Evolutionary conservation across 2,113 vertebrate species (phyloP).

Genomic region (Butastur rufipennis): DNA sequence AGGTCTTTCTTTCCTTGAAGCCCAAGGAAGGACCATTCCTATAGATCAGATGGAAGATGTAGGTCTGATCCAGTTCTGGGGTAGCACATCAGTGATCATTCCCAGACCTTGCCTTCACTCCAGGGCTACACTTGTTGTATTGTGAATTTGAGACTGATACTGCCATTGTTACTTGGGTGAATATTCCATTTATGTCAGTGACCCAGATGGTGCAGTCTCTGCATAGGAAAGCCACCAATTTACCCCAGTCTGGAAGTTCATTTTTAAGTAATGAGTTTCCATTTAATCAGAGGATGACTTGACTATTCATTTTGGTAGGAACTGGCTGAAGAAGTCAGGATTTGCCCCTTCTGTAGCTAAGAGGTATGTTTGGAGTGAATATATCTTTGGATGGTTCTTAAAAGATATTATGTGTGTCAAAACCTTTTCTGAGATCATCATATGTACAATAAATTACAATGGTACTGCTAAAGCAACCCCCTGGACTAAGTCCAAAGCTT

Average conservation of each 20-base stretch:
- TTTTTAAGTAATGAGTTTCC: background rate
- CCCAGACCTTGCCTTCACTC: background rate
- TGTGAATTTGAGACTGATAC: background rate
- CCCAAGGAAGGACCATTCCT: background rate
- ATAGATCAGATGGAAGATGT: background rate
- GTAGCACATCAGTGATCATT: background rate
- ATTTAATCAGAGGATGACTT: background rate
- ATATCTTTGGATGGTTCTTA: background rate
- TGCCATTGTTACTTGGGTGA: background rate
- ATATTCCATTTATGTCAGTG: background rate
- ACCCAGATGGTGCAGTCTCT: background rate
- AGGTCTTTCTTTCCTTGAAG: background rate
- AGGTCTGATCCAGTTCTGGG: background rate
- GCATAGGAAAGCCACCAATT: accelerated
- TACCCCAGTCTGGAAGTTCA: background rate
- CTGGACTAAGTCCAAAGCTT: background rate
- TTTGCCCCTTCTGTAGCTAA: background rate
- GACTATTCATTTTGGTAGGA: background rate
- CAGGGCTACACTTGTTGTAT: background rate
- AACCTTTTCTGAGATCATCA: background rate
- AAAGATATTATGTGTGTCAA: background rate
- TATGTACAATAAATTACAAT: background rate
- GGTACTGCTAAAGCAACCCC: background rate
- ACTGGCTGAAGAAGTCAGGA: background rate
- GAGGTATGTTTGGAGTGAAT: background rate